Evolutionary conservation across 2,797 vertebrate species (phyloP).

Genomic region (Cynodonichthys magdalenae): DNA sequence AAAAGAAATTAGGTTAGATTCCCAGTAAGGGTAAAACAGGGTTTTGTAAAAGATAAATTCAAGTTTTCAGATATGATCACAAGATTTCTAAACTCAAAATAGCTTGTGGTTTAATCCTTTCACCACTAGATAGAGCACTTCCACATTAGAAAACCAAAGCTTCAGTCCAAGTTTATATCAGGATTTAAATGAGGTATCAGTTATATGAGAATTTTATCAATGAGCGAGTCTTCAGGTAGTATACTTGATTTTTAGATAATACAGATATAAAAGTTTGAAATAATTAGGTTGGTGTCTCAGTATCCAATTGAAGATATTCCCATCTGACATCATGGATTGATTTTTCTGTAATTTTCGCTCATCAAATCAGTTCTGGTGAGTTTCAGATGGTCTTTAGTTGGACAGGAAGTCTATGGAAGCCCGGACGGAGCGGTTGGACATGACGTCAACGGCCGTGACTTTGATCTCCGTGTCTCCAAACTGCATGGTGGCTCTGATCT

Average conservation of each 20-base stretch:
- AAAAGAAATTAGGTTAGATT: too few relatives aligned
- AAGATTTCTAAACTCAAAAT: background rate
- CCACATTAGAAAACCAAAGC: conserved; percentile 7
- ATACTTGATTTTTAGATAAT: conserved; percentile 8
- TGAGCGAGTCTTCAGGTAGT: conserved; percentile 49
- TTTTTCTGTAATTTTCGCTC: too few relatives aligned
- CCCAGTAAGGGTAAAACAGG: too few relatives aligned
- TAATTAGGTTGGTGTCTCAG: background rate
- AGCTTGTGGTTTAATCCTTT: conserved; percentile 29
- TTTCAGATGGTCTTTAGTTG: conserved; percentile 77
- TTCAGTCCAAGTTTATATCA: conserved; percentile 5
- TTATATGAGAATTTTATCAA: conserved; percentile 13
- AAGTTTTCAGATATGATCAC: too few relatives aligned
- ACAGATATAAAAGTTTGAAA: background rate
- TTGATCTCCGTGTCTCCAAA: conserved; percentile 98
- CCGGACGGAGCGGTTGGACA: conserved; percentile 85
- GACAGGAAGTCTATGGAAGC: conserved; percentile 96
- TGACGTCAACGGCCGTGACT: conserved; percentile 89
- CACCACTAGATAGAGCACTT: conserved; percentile 52
- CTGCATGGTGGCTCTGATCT: conserved; percentile 95
- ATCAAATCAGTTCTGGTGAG: conserved; percentile 27
- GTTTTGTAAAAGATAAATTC: too few relatives aligned
- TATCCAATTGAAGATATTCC: background rate
- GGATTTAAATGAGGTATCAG: conserved; percentile 47
- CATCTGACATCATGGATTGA: too few relatives aligned